These are phyloP conservation scores for Oenanthe oenanthe DNA, from an alignment of 2,113 vertebrate species.

Conservation along the genomic window DNA sequence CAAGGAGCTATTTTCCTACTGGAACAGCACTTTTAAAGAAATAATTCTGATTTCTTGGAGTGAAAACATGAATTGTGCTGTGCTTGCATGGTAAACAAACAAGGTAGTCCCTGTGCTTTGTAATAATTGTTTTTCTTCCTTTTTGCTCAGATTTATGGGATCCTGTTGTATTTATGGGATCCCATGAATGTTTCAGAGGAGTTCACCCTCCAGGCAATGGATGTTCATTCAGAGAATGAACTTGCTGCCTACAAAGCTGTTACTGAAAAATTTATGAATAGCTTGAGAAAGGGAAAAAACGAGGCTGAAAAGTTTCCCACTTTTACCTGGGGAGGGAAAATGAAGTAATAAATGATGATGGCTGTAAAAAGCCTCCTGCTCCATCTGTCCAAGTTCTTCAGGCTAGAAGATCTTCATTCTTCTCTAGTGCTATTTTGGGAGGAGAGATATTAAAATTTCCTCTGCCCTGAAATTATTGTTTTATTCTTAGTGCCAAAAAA, in stretches of 20 bases:
- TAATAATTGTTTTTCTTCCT: neutral
- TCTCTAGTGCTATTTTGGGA: neutral
- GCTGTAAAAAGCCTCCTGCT: neutral
- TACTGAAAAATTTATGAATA: neutral
- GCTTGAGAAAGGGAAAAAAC: neutral
- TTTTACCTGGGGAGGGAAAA: neutral
- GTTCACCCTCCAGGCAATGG: neutral
- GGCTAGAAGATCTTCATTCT: neutral
- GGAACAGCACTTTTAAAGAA: neutral
- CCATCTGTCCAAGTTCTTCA: neutral
- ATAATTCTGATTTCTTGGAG: neutral
- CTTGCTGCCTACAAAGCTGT: neutral
- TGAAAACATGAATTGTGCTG: fast-evolving
- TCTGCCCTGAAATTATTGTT: neutral
- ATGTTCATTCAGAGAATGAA: neutral
- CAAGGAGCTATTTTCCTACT: neutral
- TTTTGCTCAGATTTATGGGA: neutral
- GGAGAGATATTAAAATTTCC: neutral
- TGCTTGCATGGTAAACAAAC: neutral
- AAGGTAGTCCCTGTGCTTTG: neutral
- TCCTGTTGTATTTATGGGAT: neutral
- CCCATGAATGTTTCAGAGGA: neutral
- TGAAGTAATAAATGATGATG: neutral
- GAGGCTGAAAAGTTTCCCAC: neutral
- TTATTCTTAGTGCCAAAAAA: neutral